Percentiles rank a stretch among this genome's conserved stretches.
Evolutionary conservation across 2,888 invertebrate species (phyloP).

Genomic region (Hipparchia sbordonii): DNA sequence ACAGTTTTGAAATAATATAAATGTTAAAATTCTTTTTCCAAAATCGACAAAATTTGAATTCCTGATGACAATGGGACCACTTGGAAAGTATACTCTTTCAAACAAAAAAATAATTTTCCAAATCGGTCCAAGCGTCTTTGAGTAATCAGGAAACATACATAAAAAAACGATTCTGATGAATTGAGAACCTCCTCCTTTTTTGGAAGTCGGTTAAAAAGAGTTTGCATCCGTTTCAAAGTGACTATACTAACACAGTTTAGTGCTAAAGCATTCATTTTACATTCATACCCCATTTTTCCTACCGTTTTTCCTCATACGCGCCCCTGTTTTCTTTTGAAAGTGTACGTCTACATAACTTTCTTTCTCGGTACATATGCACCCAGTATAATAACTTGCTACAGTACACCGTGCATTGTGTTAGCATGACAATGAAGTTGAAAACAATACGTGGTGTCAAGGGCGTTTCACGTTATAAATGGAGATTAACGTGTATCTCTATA

Average conservation of each 20-base stretch:
- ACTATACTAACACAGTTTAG: background rate
- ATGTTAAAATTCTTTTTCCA: too few relatives aligned
- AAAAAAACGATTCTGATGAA: too few relatives aligned
- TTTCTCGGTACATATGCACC: conserved; percentile 14
- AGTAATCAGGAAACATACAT: too few relatives aligned
- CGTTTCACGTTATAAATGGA: conserved; percentile 28
- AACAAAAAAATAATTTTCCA: too few relatives aligned
- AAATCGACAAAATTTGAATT: too few relatives aligned
- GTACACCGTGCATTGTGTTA: conserved; percentile 30
- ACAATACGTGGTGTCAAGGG: conserved; percentile 33
- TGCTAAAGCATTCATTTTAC: background rate
- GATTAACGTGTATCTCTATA: conserved; percentile 16
- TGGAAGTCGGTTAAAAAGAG: too few relatives aligned
- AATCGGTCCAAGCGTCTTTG: too few relatives aligned
- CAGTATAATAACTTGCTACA: conserved; percentile 8
- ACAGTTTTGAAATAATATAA: too few relatives aligned
- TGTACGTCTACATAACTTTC: conserved; percentile 10
- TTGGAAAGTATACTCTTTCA: too few relatives aligned
- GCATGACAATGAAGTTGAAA: conserved; percentile 28
- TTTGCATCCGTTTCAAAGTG: background rate
- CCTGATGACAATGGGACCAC: too few relatives aligned
- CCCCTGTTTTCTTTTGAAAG: conserved; percentile 16
- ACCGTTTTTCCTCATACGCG: conserved; percentile 12
- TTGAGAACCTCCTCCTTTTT: background rate
- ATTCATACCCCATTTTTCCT: background rate